These are phyloP conservation scores for Agrotis clavis DNA, from an alignment of 2,888 invertebrate genomes.

Conservation along the genomic window DNA sequence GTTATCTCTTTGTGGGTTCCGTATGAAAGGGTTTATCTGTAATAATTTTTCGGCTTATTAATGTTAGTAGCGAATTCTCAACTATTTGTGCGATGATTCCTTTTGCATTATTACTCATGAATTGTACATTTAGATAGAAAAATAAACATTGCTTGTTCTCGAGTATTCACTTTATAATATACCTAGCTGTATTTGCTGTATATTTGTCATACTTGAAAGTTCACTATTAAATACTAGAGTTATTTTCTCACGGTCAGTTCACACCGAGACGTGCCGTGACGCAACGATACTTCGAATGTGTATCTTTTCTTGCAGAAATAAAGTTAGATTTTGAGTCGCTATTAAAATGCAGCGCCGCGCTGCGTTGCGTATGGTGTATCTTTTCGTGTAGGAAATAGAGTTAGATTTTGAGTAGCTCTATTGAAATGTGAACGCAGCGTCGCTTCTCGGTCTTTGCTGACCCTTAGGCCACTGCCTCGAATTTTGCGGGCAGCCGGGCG, in stretches of 20 bases:
- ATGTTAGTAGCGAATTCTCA: constrained; percentile 40
- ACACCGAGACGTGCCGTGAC: too few relatives aligned
- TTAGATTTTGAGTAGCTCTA: too few relatives aligned
- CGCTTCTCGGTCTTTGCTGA: too few relatives aligned
- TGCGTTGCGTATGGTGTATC: too few relatives aligned
- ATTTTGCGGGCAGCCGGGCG: too few relatives aligned
- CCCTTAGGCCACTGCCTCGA: too few relatives aligned
- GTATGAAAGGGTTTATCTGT: constrained; percentile 58
- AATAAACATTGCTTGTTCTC: constrained; percentile 40
- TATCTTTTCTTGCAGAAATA: too few relatives aligned
- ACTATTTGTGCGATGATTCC: constrained; percentile 41
- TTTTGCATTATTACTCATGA: constrained; percentile 39
- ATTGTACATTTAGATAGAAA: constrained; percentile 56
- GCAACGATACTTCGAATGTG: too few relatives aligned
- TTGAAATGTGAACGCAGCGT: too few relatives aligned
- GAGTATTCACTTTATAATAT: constrained; percentile 44
- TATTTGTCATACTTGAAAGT: constrained; percentile 38
- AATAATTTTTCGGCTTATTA: constrained; percentile 54
- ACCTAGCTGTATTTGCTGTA: constrained; percentile 41
- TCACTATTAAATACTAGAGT: constrained; percentile 41
- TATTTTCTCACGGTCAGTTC: constrained; percentile 6
- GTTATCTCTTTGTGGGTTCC: constrained; percentile 42
- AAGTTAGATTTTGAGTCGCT: too few relatives aligned
- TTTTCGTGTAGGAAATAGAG: too few relatives aligned
- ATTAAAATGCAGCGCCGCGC: too few relatives aligned